Base-by-base conservation (phyloP, 2,797 vertebrate species). In the Onychomys torridus region DNA sequence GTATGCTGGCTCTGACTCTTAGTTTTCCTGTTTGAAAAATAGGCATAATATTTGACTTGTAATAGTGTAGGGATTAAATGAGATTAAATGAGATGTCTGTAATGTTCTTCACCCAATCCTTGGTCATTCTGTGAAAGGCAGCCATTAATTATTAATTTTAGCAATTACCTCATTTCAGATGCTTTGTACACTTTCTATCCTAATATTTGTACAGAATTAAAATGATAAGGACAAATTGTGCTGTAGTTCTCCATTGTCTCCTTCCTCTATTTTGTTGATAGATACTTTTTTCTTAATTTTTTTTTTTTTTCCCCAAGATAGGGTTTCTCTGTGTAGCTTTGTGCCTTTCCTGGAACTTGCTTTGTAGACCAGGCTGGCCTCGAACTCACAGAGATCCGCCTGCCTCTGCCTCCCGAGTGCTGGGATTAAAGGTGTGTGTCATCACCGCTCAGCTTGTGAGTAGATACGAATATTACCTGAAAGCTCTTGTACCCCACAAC, bases 91-190 rank as follows among this genome's bases (percentile, higher is more conserved):
- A 94, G 73, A 92, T 95, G 78, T 95, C 78, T 95, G 14, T 89
- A 91, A 52, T 91, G 73, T 82, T 93, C 82, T 95, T 93, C 46
- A 95, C 29, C 61, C 27, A 82, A 14, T 90, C 69, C 83, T 90
- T 91, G 93, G 85, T 90, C 49, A 90, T 67, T 94, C 73, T 94
- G 65, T 90, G 95, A 96, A 94, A 94, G 73, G n/a, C 83, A 94
- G 27, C 79, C 21, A 55, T 93, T 93, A 94, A 89, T 95, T 89
- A 94, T 90, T 97, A 52, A 90, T 95, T 94, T 94, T 92, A 91
- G n/a, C 76, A 88, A 32, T 95, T 94, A 57, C 7, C 4, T 76
- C 85, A 71, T 86, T 89, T 49, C 40, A 40, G 14, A 65, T 97
- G 71, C 65, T 78, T 96, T 46, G 34, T 89, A 43, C 83, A 29